A percentile compares a stretch with the other conserved stretches of the same genome.
Evolutionary conservation across 35 echinoderm and acorn worm genomes (phyloP).

Genomic region (Anneissia japonica): DNA sequence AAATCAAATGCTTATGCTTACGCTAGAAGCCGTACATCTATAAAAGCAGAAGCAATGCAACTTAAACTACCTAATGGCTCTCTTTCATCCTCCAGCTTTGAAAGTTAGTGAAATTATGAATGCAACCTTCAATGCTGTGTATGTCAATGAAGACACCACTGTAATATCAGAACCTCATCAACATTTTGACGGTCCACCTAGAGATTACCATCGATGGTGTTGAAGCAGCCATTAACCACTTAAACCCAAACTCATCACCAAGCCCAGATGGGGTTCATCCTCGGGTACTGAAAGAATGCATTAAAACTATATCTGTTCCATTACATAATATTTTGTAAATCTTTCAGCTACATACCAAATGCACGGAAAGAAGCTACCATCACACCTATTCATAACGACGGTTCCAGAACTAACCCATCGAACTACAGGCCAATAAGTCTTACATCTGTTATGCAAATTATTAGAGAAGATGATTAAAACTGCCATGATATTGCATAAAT

Average conservation of each 20-base stretch:
- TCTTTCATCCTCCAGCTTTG: background rate
- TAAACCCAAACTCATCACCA: background rate
- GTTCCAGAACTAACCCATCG: background rate
- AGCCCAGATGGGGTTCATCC: background rate
- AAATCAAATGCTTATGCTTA: conserved; percentile 14
- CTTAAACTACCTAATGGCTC: background rate
- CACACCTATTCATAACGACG: background rate
- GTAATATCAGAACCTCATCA: background rate
- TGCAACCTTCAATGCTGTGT: background rate
- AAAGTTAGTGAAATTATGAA: background rate
- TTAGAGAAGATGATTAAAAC: too few species aligned
- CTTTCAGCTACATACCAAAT: background rate
- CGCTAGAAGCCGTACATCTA: background rate
- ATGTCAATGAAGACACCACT: background rate
- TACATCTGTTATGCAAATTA: background rate
- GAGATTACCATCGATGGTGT: background rate
- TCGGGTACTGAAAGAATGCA: background rate
- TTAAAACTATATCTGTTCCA: background rate
- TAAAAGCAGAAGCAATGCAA: background rate
- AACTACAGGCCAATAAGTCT: conserved; percentile 1
- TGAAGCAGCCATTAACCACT: background rate
- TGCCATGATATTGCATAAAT: too few species aligned
- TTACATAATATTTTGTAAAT: background rate
- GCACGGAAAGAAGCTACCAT: background rate
- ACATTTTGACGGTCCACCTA: background rate